Conservation (phyloP, 2,113 vertebrate species). For the Dendrocopos noguchii region DNA sequence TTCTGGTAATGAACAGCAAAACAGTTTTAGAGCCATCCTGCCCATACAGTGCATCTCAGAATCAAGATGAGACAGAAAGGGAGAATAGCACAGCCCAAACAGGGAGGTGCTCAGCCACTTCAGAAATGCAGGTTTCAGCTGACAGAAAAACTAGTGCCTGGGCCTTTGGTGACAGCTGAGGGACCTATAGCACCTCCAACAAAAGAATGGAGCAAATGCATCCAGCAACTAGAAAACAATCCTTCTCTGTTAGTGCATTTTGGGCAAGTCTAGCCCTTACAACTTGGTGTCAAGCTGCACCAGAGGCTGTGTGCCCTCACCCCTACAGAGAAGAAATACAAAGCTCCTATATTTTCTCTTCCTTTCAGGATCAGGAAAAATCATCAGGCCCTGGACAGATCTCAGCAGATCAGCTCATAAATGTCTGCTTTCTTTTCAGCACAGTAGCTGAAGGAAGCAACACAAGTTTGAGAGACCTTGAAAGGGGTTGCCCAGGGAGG, state of each 20-base stretch:
- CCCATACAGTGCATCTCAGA: fast-evolving
- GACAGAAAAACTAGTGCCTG: background rate
- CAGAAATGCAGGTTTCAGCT: background rate
- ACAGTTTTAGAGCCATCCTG: background rate
- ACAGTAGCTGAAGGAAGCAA: background rate
- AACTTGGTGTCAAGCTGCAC: background rate
- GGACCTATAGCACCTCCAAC: background rate
- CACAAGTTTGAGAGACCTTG: too few relatives aligned
- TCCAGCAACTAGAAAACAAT: background rate
- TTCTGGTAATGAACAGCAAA: background rate
- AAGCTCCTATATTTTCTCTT: background rate
- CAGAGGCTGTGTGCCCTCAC: background rate
- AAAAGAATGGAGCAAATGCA: background rate
- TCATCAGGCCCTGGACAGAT: background rate
- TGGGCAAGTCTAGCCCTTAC: background rate
- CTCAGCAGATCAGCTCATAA: background rate
- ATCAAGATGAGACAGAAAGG: background rate
- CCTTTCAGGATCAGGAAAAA: background rate
- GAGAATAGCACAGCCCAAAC: fast-evolving
- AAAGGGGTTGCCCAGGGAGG: too few relatives aligned
- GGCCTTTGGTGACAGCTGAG: background rate
- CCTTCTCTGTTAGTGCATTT: background rate
- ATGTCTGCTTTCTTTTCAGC: background rate
- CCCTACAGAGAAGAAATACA: background rate
- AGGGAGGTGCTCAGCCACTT: background rate